These are phyloP conservation scores for Cantharis rufa DNA, from an alignment of 2,888 invertebrate genomes.

Conservation along the genomic window DNA sequence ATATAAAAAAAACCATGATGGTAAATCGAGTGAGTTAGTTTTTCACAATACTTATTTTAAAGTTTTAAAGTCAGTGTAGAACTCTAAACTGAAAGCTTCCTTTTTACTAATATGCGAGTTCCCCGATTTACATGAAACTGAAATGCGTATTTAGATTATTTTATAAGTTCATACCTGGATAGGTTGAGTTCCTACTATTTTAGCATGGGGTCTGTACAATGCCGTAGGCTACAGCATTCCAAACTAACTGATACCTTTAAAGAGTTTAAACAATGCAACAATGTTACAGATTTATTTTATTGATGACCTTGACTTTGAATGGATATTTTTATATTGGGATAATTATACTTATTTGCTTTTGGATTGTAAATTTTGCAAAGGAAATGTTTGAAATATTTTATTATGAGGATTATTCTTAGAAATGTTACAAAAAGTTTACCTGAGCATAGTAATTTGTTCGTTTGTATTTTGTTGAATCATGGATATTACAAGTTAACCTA, in stretches of 20 bases:
- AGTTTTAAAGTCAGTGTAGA: background rate
- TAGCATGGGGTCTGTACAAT: background rate
- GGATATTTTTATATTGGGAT: background rate
- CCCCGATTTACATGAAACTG: background rate
- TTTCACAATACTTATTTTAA: background rate
- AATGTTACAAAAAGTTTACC: background rate
- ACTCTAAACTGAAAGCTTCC: background rate
- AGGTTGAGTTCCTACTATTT: background rate
- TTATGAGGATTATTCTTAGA: background rate
- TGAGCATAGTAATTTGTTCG: background rate
- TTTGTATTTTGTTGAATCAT: background rate
- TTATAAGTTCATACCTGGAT: background rate
- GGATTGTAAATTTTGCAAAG: background rate
- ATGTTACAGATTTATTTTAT: background rate
- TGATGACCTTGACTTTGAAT: background rate
- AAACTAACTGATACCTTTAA: background rate
- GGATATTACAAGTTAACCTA: background rate
- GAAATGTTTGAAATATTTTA: background rate
- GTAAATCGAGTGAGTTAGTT: too few species aligned
- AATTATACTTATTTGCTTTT: background rate
- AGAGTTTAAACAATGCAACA: background rate
- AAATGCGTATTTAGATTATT: background rate
- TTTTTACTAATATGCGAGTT: background rate
- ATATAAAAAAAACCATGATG: too few species aligned
- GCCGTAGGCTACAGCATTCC: background rate